Conservation (phyloP, 2,888 invertebrate genomes). For the Folsomia candida region DNA sequence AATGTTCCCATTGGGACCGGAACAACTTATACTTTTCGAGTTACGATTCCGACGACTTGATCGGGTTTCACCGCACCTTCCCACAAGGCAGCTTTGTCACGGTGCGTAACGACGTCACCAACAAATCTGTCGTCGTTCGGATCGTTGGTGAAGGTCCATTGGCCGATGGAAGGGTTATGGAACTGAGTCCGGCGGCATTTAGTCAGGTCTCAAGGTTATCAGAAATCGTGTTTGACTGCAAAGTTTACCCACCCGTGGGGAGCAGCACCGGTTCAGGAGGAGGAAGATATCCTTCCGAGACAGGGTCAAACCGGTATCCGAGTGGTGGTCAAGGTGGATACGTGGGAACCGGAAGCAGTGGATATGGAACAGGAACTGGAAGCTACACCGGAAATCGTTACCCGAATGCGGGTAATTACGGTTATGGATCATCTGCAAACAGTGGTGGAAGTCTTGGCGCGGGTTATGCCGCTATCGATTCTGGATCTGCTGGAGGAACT, state of each 20-base stretch:
- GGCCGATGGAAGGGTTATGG: conserved; percentile 36
- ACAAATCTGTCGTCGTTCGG: conserved; percentile 28
- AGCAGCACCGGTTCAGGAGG: conserved; percentile 10
- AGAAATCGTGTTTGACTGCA: conserved; percentile 34
- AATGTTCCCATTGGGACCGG: conserved; percentile 33
- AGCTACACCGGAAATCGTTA: too few species aligned
- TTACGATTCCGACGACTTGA: conserved; percentile 18
- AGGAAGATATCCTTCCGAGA: too few species aligned
- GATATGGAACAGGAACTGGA: not conserved
- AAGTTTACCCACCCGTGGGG: not conserved
- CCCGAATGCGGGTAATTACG: too few species aligned
- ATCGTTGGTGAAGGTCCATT: conserved; percentile 29
- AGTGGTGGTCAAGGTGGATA: not conserved
- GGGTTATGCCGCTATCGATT: too few species aligned
- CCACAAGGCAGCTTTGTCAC: conserved; percentile 33
- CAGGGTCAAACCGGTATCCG: not conserved
- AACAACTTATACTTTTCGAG: not conserved
- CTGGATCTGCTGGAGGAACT: too few species aligned
- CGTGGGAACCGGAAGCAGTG: not conserved
- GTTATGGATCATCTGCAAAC: too few species aligned
- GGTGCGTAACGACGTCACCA: conserved; percentile 17
- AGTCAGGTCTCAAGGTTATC: conserved; percentile 25
- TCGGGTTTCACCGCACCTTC: conserved; percentile 30
- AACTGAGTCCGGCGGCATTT: conserved; percentile 37
- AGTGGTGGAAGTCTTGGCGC: too few species aligned